Evolutionary conservation across 2,113 vertebrate genomes (phyloP).

Genomic region (Caranx melampygus): DNA sequence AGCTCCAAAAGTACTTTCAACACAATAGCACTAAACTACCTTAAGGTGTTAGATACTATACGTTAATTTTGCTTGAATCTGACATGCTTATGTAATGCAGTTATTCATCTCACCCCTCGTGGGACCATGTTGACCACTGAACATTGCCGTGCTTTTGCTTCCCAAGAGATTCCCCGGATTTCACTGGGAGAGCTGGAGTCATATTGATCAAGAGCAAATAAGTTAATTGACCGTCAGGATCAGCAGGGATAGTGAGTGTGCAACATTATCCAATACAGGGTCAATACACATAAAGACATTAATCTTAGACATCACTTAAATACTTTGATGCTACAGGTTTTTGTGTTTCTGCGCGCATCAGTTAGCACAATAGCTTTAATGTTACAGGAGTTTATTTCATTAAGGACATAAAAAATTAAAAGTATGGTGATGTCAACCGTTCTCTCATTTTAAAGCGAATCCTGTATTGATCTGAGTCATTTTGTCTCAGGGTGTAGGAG

Average conservation of each 20-base stretch:
- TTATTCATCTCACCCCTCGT: slow-evolving; percentile 1
- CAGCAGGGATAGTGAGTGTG: slow-evolving; percentile 9
- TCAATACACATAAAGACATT: neutral
- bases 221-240: slow-evolving; percentile 13
- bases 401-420: neutral
- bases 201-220: slow-evolving; percentile 42
- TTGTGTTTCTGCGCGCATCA: too few species aligned
- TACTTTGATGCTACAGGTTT: neutral
- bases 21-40: neutral
- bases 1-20: too few species aligned
- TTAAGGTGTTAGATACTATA: neutral
- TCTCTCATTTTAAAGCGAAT: neutral
- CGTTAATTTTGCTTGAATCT: neutral
- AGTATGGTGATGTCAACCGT: neutral
- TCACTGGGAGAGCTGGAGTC: slow-evolving; percentile 27
- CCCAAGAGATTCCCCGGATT: neutral
- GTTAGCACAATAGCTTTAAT: too few species aligned
- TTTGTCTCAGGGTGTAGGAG: neutral
- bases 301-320: neutral
- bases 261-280: neutral
- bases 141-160: neutral
- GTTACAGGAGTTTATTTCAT: too few species aligned
- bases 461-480: neutral
- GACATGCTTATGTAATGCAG: neutral
- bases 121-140: neutral